Conservation (phyloP, 2,113 vertebrate species). For the Ariopsis seemanni region DNA sequence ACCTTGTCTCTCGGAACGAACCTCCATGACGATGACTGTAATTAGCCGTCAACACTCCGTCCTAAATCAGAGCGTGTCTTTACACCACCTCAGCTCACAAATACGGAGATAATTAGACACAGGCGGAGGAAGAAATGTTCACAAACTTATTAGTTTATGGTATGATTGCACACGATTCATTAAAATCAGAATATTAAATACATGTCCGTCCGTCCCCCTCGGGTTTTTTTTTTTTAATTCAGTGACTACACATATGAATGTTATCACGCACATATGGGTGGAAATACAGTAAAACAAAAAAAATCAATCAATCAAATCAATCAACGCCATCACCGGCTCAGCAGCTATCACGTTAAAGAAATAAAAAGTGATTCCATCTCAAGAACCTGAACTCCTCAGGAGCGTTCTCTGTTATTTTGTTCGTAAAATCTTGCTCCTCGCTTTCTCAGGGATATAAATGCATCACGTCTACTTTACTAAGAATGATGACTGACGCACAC, state of each 20-base stretch:
- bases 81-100: background rate
- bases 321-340: too few species aligned
- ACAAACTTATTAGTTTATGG: background rate
- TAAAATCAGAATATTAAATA: background rate
- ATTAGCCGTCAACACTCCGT: slow-evolving; percentile 22
- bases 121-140: background rate
- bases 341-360: too few species aligned
- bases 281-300: too few species aligned
- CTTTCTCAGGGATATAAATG: background rate
- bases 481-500: background rate
- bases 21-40: slow-evolving; percentile 6
- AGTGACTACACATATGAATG: background rate
- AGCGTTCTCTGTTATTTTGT: background rate
- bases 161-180: background rate
- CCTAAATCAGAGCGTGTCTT: slow-evolving; percentile 1
- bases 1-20: background rate
- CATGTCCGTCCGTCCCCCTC: too few species aligned
- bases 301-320: too few species aligned
- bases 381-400: too few species aligned
- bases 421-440: background rate
- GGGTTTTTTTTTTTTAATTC: background rate
- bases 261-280: background rate
- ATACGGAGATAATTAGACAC: background rate
- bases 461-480: background rate
- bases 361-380: too few species aligned